A percentile compares a stretch with the other conserved stretches of the same genome.
phyloP scores from a whole-genome alignment of 2,113 vertebrate genomes.

The Eurypyga helias region DNA sequence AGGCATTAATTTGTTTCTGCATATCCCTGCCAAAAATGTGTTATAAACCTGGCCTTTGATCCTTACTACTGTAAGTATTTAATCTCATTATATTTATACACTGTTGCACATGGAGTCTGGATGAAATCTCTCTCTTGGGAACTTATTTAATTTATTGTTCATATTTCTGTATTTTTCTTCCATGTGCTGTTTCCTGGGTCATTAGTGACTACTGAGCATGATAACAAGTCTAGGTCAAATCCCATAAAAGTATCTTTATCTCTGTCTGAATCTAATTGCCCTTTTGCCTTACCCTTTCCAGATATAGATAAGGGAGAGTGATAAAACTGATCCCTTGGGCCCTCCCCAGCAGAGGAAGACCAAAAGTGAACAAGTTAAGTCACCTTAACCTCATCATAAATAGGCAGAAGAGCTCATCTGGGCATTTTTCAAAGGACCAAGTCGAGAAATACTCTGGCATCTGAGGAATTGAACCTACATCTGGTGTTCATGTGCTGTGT shows the following conservation, averaged over 20 bases:
- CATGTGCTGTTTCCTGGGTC: background rate
- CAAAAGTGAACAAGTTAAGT: background rate
- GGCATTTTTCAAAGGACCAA: background rate
- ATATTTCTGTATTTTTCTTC: background rate
- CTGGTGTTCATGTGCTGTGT: background rate
- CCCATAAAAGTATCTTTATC: background rate
- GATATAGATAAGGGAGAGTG: background rate
- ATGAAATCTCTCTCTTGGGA: background rate
- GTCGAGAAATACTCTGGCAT: background rate
- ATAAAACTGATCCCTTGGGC: background rate
- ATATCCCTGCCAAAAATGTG: background rate
- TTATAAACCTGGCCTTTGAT: background rate
- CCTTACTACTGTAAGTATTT: background rate
- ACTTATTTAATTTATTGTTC: background rate
- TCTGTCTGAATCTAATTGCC: background rate
- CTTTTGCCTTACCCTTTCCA: background rate
- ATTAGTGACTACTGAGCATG: background rate
- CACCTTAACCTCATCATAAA: background rate
- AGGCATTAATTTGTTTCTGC: background rate
- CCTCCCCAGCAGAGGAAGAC: background rate
- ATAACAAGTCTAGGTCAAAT: background rate
- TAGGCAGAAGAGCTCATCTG: background rate
- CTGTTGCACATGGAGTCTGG: background rate
- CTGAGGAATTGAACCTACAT: background rate
- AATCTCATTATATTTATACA: background rate